Evolutionary conservation across 2,888 invertebrate genomes (phyloP), one percentile per base, ranked within the genome.

Genomic region (Tubulanus polymorphus): DNA sequence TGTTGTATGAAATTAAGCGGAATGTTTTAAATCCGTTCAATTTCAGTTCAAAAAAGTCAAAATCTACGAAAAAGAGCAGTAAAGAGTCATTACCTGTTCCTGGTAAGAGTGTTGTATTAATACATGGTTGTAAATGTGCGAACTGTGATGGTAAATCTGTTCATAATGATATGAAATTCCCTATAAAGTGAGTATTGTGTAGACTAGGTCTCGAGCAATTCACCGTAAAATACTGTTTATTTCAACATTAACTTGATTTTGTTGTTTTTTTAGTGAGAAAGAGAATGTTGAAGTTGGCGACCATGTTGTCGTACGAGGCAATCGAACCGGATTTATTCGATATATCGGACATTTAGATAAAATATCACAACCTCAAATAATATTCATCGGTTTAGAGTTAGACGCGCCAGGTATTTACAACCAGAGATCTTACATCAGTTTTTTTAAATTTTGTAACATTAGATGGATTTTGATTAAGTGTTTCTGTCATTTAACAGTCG

Each of bases 321-420:
- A 72, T 32, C 60, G 66, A 27, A 65, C 68, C 32, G 75, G 75
- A 2, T 61, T 63, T 18, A 70, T 75, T 51, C 66, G 70, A n/a
- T 75, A 74, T 52, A 68, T 75, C 54, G 75, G 75, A 28, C 75
- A 75, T 57, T 56, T 75, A 41, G 74, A 75, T 57, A 67, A 65
- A 48, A 62, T 64, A 25, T 68, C 66, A 26, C 68, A 70, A 45
- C 63, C 71, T 5, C 65, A 67, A 48, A 60, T 63, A 54, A 61
- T 74, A 28, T 73, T 68, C 63, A 69, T 68, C 27, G 75, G 75
- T 3, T 52, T 75, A 5, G 71, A 74, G 50, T 64, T 74, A 25
- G 74, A 73, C 57, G 64, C 67, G 3, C 69, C 69, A 58, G 73
- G 75, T 75, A 63, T n/a, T n/a, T n/a, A n/a, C n/a, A n/a, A n/a